Evolutionary conservation across 1,140 invertebrate species (phyloP).

Genomic region (Diorhabda sublineata): DNA sequence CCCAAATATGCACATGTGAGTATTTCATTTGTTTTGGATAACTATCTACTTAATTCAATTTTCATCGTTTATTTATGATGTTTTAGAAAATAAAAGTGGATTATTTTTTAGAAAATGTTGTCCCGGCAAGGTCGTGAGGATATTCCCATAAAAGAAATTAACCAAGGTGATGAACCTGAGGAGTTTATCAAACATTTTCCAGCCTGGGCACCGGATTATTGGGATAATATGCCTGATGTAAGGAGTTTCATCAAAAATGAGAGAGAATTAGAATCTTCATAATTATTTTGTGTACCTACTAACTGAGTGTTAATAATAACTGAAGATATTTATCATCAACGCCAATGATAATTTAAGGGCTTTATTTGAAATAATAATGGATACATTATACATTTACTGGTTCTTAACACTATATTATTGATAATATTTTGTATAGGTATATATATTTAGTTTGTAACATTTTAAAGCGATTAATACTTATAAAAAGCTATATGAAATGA

Average conservation of each 20-base stretch:
- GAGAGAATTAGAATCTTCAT: neutral
- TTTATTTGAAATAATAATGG: too few species aligned
- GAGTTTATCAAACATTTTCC: constrained; percentile 67
- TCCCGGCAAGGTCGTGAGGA: constrained; percentile 54
- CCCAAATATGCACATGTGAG: constrained; percentile 29
- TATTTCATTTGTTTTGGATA: neutral
- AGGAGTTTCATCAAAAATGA: constrained; percentile 26
- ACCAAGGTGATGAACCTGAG: constrained; percentile 64
- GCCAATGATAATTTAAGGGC: too few species aligned
- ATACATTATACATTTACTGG: too few species aligned
- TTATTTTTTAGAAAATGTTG: constrained; percentile 57
- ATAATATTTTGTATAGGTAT: too few species aligned
- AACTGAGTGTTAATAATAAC: too few species aligned
- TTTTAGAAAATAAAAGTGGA: neutral
- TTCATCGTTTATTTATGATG: neutral
- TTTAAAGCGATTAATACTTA: too few species aligned
- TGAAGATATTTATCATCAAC: too few species aligned
- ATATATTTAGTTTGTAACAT: too few species aligned
- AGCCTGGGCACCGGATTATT: constrained; percentile 61
- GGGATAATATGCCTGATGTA: constrained; percentile 42
- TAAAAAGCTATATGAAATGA: too few species aligned
- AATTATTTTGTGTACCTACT: too few species aligned
- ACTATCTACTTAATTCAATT: neutral
- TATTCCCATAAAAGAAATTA: constrained; percentile 59
- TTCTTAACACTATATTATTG: too few species aligned